A percentile compares a stretch with the other conserved stretches of the same genome.
Conservation (phyloP, 2,888 invertebrate species). For the Gymnocheta viridis region DNA sequence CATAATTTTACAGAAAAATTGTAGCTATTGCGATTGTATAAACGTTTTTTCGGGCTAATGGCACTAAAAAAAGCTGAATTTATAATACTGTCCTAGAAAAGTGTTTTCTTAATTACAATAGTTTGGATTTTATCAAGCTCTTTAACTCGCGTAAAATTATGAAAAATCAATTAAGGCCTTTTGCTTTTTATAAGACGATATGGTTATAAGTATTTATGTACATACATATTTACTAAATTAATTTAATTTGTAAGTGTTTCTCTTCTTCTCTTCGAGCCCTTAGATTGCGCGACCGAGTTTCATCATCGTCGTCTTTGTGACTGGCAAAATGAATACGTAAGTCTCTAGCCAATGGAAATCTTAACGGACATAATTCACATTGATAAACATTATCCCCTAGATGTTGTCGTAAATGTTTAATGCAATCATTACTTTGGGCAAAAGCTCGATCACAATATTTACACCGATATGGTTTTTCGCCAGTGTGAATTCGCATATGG, state of each 20-base stretch:
- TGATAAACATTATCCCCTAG: conserved; percentile 84
- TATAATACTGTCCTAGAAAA: no score
- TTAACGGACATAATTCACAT: conserved; percentile 78
- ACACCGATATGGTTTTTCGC: conserved; percentile 76
- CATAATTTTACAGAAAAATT: no score
- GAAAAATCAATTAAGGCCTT: no score
- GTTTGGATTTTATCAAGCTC: no score
- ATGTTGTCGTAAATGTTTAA: conserved; percentile 83
- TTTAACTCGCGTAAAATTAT: no score
- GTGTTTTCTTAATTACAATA: no score
- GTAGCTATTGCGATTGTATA: no score
- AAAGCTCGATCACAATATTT: conserved; percentile 71
- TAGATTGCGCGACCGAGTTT: conserved; percentile 61
- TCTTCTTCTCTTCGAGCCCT: conserved; percentile 32
- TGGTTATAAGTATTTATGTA: neutral
- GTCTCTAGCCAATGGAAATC: conserved; percentile 67
- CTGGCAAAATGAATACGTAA: conserved; percentile 68
- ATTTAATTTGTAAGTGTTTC: conserved; percentile 23
- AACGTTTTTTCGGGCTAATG: no score
- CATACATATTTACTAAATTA: neutral
- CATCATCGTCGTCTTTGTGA: conserved; percentile 71
- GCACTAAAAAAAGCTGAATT: no score
- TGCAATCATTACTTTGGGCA: conserved; percentile 72
- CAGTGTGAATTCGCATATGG: conserved; percentile 84
- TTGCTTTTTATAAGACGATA: no score